Evolutionary conservation across 2,113 vertebrate species (phyloP).

Genomic region (Urocitellus parryii): DNA sequence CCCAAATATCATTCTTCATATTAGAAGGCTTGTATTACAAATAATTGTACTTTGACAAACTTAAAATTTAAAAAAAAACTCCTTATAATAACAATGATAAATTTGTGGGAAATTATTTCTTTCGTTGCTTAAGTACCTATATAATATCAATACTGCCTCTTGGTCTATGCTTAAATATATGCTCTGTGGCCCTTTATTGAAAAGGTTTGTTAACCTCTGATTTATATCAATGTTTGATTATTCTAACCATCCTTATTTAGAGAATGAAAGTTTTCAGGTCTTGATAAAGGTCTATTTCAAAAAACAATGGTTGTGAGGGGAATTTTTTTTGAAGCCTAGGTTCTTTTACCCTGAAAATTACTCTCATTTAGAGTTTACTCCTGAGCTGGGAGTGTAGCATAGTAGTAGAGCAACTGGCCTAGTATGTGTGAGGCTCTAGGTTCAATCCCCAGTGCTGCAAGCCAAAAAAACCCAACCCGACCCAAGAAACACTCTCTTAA

Average conservation of each 20-base stretch:
- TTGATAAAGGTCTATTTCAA: not conserved
- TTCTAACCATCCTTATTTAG: not conserved
- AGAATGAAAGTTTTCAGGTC: not conserved
- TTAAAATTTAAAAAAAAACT: not conserved
- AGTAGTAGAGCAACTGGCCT: not conserved
- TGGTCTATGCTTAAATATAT: not conserved
- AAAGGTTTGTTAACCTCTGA: not conserved
- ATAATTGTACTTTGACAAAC: not conserved
- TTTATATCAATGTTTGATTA: not conserved
- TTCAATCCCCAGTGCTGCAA: not conserved
- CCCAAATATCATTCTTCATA: not conserved
- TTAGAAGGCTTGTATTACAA: not conserved
- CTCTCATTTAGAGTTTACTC: not conserved
- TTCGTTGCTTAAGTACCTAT: not conserved
- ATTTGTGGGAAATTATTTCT: not conserved
- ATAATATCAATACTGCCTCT: not conserved
- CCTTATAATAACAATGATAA: not conserved
- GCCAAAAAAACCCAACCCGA: too few species aligned
- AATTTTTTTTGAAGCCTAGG: not conserved
- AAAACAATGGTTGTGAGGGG: not conserved
- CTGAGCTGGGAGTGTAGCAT: not conserved
- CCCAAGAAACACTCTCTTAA: not conserved
- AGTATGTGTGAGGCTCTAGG: not conserved
- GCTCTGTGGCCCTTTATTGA: not conserved
- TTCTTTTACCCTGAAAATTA: not conserved